Base-by-base conservation (phyloP, 2,888 invertebrate species). In the Pomacea canaliculata region DNA sequence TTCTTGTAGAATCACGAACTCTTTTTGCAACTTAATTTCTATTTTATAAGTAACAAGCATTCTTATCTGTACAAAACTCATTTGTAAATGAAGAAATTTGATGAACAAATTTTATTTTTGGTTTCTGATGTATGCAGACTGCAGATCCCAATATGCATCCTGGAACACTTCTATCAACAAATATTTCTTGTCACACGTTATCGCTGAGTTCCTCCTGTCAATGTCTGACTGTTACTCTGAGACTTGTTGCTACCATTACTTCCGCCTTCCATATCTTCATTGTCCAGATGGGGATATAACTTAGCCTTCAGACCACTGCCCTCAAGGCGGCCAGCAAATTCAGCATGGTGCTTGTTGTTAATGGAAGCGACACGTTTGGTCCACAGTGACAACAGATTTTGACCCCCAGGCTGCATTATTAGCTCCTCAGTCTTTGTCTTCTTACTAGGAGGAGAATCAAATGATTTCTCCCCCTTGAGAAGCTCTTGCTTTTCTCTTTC, bases 361-460 rank as follows among this genome's bases (percentile, higher is more conserved):
- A 91, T 88, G 5, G 86, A 81, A 65, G 89, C 89, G 23, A 92
- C 90, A 84, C 83, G 94, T 91, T 90, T 94, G 90, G 88, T 94
- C 94, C 93, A 96, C 88, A 91, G 94, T 87, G 88, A 95, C 91
- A 89, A 93, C 89, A 94, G 93, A 91, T 87, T 90, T 79, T 87
- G 86, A 16, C 87, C 86, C 78, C 84, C 82, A 65, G 82, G 79
- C 78, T 80, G 86, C 23, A 83, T 81, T 56, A 85, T 80, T 9
- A 85, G 82, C 62, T 86, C 87, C 49, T 86, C 86, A 49, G 85
- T 78, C 73, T 87, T 87, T 51, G 85, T 75, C 75, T 86, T 85
- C 83, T 90, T 90, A 1, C 82, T 68, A 16, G 89, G 86, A 0
- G 88, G 85, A 12, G 85, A 82, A n/a, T 87, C 85, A 19, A 83